A percentile compares a stretch with the other conserved stretches of the same genome.
phyloP scores from a whole-genome alignment of 1,140 invertebrate species.

The Xylocopa sonorina region DNA sequence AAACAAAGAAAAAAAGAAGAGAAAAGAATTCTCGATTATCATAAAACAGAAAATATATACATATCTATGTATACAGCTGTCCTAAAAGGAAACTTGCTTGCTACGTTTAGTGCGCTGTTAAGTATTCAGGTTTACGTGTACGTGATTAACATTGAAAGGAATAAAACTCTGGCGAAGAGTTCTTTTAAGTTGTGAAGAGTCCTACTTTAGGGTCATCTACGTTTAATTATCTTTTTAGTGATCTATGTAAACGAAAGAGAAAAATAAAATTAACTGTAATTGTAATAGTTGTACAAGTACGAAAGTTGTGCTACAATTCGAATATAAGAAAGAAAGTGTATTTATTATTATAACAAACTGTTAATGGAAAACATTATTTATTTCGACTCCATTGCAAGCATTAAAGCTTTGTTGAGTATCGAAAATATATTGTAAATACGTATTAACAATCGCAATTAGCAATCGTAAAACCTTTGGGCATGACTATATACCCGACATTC shows the following conservation, averaged over 20 bases:
- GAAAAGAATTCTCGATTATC: not conserved
- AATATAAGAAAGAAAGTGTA: slow-evolving; percentile 15
- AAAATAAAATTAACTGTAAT: not conserved
- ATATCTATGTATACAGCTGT: not conserved
- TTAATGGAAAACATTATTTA: slow-evolving; percentile 32
- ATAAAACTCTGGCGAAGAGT: too few relatives aligned
- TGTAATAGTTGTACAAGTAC: not conserved
- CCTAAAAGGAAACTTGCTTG: not conserved
- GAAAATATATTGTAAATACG: slow-evolving; percentile 52
- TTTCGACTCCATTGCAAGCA: slow-evolving; percentile 23
- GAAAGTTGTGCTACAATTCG: not conserved
- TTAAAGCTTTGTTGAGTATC: slow-evolving; percentile 36
- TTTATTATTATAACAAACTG: slow-evolving; percentile 38
- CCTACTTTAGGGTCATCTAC: not conserved
- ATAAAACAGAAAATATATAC: not conserved
- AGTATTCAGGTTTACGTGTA: not conserved
- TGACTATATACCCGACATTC: not conserved
- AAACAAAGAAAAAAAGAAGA: not conserved
- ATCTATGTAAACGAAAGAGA: not conserved
- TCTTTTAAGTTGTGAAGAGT: too few relatives aligned
- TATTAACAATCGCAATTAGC: slow-evolving; percentile 43
- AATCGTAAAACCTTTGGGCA: slow-evolving; percentile 1
- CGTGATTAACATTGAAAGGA: not conserved
- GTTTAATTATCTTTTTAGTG: too few relatives aligned
- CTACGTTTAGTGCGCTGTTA: not conserved